Base-by-base conservation (phyloP, 2,797 vertebrate genomes). In the Trichosurus vulpecula region DNA sequence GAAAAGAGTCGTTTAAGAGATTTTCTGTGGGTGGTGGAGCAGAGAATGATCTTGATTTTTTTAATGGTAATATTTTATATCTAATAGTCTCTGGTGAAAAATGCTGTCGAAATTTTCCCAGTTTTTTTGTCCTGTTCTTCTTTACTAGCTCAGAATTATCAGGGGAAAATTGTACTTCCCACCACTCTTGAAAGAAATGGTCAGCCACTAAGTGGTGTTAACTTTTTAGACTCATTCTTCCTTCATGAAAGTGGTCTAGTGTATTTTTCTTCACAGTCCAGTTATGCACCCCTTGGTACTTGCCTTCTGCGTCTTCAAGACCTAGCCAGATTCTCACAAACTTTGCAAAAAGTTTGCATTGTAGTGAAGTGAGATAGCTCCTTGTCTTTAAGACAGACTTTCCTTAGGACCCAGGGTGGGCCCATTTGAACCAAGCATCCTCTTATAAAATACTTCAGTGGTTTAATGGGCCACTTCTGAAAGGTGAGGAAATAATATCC, bases 311-410 rank as follows among this genome's bases (percentile, higher is more conserved):
- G 27, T 47, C 41, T 51, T 47, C 22, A 92, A 41, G 2, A 95
- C 94, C 56, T 94, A 95, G 95, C 8, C 41, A 66, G 4, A n/a
- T 94, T 96, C 94, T 54, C n/a, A 19, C 90, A 91, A 94, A 94
- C 25, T 95, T 95, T 55, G 92, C 52, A 90, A 51, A 11, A 2
- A 66, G 52, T 94, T 93, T 90, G 25, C 81, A 1, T 54, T 25
- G 57, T 74, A 92, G 91, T 47, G 92, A 96, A 96, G 29, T 57
- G 93, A 52, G 96, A 54, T 94, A 54, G n/a, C 57, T 53, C 92
- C 95, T 95, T 91, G 55, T 94, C 30, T 81, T 81, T 27, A 47
- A 61, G 90, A 58, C 16, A 93, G 52, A 94, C 91, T 12, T 93
- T 94, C 11, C 2, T 91, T 31, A 31, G 0, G 74, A 54, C 54